Conservation (phyloP, 1,140 invertebrate genomes). For the Drosophila prosaltans region DNA sequence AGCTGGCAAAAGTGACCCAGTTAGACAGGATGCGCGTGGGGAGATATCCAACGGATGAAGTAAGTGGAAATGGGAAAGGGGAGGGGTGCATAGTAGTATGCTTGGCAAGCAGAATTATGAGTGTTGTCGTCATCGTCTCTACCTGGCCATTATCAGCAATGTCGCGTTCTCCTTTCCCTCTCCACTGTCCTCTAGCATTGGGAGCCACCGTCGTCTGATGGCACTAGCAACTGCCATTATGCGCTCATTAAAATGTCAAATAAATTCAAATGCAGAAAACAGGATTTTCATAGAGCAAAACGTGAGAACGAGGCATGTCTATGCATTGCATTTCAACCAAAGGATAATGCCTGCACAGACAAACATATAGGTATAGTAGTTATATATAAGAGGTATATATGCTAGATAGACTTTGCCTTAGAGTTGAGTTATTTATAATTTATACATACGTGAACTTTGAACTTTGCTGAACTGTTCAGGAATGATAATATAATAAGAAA, state of each 20-base stretch:
- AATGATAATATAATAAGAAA: slow-evolving; percentile 13
- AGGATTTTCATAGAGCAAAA: slow-evolving; percentile 43
- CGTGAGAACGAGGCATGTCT: slow-evolving; percentile 7
- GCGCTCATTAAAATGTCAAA: slow-evolving; percentile 81
- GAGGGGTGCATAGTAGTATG: slow-evolving; percentile 12
- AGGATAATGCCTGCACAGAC: slow-evolving; percentile 38
- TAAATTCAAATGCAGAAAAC: slow-evolving; percentile 73
- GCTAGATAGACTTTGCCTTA: slow-evolving; percentile 1
- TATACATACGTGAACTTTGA: slow-evolving; percentile 63
- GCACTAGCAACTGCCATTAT: slow-evolving; percentile 58
- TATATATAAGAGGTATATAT: slow-evolving; percentile 8
- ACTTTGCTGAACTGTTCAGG: slow-evolving; percentile 51
- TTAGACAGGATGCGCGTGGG: slow-evolving; percentile 44
- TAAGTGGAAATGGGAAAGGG: neutral
- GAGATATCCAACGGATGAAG: neutral
- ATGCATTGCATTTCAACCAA: slow-evolving; percentile 52
- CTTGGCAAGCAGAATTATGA: slow-evolving; percentile 28
- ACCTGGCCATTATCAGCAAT: slow-evolving; percentile 49
- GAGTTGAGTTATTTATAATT: slow-evolving; percentile 46
- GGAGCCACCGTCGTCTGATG: slow-evolving; percentile 7
- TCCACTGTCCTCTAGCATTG: neutral
- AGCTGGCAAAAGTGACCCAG: slow-evolving; percentile 77
- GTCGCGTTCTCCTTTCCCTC: slow-evolving; percentile 22
- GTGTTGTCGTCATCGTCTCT: slow-evolving; percentile 16
- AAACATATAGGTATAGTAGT: slow-evolving; percentile 29